These are phyloP conservation scores for Prunella himalayana DNA, from an alignment of 2,113 vertebrate genomes.

Conservation along the genomic window DNA sequence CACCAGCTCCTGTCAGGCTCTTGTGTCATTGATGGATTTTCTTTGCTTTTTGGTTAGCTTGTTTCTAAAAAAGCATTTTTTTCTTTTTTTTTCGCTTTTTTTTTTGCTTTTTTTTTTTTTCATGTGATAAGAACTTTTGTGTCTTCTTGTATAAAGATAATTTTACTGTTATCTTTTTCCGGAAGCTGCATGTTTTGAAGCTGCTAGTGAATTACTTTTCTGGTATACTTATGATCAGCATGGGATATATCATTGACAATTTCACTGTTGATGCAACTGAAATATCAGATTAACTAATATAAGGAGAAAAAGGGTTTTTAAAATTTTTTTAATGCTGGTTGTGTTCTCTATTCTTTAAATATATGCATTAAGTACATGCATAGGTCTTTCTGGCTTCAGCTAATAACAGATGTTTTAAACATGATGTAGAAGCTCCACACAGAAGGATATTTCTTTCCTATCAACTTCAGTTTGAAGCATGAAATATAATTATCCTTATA, in stretches of 20 bases:
- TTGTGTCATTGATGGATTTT: too few species aligned
- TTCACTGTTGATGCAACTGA: neutral
- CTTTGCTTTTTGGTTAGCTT: neutral
- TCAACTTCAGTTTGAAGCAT: slow-evolving; percentile 72
- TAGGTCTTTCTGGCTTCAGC: slow-evolving; percentile 52
- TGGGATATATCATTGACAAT: neutral
- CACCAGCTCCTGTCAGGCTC: too few species aligned
- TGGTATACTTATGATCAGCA: neutral
- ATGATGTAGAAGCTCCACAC: slow-evolving; percentile 45
- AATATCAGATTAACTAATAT: neutral
- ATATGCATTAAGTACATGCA: slow-evolving; percentile 44
- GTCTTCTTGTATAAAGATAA: neutral
- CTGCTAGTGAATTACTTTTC: neutral
- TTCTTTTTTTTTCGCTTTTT: neutral
- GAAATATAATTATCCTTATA: slow-evolving; percentile 76
- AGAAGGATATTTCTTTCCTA: slow-evolving; percentile 69
- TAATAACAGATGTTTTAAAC: slow-evolving; percentile 64
- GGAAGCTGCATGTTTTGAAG: neutral
- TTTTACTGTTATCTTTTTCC: neutral
- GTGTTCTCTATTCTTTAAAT: neutral
- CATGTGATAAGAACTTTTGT: neutral
- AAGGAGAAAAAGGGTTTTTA: neutral
- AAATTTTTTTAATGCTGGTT: neutral
- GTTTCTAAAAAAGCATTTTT: neutral
- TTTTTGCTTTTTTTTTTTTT: neutral